Conservation (phyloP, 2,888 invertebrate species). For the Leucozona laternaria region DNA sequence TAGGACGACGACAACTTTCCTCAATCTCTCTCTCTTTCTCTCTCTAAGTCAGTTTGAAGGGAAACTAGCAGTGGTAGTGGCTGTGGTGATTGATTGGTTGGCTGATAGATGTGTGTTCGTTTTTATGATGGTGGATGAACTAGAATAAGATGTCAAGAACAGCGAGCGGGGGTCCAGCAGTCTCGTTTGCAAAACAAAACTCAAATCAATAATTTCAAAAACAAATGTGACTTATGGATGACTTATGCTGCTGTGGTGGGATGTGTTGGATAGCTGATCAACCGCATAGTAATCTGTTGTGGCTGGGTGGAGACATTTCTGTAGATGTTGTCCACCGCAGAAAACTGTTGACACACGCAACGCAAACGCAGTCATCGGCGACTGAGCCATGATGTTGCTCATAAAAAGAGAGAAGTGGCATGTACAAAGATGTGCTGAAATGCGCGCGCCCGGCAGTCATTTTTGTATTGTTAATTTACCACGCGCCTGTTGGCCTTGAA, state of each 20-base stretch:
- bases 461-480: conserved; percentile 42
- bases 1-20: conserved; percentile 30
- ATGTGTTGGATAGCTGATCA: conserved; percentile 49
- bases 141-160: conserved; percentile 54
- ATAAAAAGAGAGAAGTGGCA: conserved; percentile 43
- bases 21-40: conserved; percentile 47
- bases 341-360: conserved; percentile 35
- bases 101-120: conserved; percentile 63
- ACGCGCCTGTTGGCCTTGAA: conserved; percentile 71
- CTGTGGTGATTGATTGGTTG: conserved; percentile 68
- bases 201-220: conserved; percentile 46
- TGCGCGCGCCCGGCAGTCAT: background rate
- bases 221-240: conserved; percentile 44
- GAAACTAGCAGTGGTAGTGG: conserved; percentile 58
- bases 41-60: conserved; percentile 43
- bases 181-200: conserved; percentile 40
- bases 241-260: conserved; percentile 36
- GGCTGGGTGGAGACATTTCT: conserved; percentile 48
- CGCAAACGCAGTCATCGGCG: conserved; percentile 44
- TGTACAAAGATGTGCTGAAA: conserved; percentile 42
- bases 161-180: conserved; percentile 20
- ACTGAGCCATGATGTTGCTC: conserved; percentile 45
- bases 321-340: conserved; percentile 59
- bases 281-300: conserved; percentile 56
- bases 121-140: conserved; percentile 71